Conservation (phyloP, 2,797 vertebrate genomes). For the Iguana delicatissima region DNA sequence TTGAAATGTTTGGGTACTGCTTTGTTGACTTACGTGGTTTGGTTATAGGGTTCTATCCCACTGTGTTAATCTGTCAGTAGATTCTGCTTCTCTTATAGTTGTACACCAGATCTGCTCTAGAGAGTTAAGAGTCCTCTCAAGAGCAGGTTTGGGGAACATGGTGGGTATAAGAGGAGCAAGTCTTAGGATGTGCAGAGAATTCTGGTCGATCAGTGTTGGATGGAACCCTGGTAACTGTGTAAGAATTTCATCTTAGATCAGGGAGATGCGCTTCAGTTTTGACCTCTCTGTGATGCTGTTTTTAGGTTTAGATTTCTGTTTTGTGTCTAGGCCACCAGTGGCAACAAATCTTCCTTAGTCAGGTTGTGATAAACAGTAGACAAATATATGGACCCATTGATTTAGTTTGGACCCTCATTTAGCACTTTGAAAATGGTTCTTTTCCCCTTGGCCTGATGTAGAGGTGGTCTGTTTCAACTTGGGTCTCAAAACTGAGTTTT, state of each 20-base stretch:
- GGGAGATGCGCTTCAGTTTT: background rate
- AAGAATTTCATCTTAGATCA: background rate
- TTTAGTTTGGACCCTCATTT: background rate
- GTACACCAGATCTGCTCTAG: background rate
- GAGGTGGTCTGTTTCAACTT: background rate
- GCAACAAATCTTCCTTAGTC: slow-evolving; percentile 25
- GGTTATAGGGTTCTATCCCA: background rate
- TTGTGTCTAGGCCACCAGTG: background rate
- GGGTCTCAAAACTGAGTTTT: background rate
- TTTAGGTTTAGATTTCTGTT: background rate
- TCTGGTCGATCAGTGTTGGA: background rate
- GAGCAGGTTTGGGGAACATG: background rate
- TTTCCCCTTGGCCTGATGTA: background rate
- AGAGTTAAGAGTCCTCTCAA: background rate
- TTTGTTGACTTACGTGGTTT: background rate
- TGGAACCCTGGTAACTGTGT: background rate
- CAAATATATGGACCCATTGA: background rate
- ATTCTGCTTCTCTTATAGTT: background rate
- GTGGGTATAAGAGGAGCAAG: background rate
- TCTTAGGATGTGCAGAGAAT: background rate
- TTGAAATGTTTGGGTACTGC: background rate
- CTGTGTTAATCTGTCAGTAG: background rate
- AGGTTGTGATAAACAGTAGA: slow-evolving; percentile 68
- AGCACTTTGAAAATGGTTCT: background rate
- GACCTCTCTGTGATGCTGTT: too few relatives aligned